These are phyloP conservation scores for Squalus acanthias DNA, from an alignment of 2,797 vertebrate species.

Conservation along the genomic window DNA sequence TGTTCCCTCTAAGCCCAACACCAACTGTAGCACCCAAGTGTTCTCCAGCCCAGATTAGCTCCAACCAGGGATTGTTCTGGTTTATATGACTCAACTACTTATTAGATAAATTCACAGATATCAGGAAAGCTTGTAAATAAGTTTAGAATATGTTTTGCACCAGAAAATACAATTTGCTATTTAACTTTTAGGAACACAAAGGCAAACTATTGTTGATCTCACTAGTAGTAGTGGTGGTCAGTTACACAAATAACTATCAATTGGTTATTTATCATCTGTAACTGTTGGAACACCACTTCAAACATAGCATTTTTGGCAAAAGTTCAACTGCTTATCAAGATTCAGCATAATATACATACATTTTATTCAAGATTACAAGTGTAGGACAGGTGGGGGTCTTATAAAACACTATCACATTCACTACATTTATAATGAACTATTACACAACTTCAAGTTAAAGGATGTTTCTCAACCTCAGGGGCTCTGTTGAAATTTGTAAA, in stretches of 20 bases:
- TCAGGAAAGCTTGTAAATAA: not conserved
- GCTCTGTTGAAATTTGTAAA: too few relatives aligned
- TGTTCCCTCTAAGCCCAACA: not conserved
- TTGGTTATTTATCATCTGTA: not conserved
- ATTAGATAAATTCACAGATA: not conserved
- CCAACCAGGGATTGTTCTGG: not conserved
- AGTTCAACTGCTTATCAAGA: not conserved
- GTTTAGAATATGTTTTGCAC: not conserved
- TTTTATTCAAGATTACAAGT: not conserved
- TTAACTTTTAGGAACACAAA: not conserved
- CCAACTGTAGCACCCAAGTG: not conserved
- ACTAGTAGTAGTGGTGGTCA: too few relatives aligned
- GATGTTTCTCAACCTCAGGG: too few relatives aligned
- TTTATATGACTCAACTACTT: not conserved
- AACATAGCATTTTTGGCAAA: not conserved
- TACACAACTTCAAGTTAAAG: not conserved
- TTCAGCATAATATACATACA: not conserved
- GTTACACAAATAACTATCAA: not conserved
- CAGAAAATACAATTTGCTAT: not conserved
- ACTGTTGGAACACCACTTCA: not conserved
- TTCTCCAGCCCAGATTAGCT: not conserved
- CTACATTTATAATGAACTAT: not conserved
- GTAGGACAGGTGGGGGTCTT: not conserved
- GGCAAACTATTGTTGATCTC: not conserved
- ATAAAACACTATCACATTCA: not conserved